phyloP scores from a whole-genome alignment of 2,888 invertebrate genomes.

The Drosophila tripunctata region DNA sequence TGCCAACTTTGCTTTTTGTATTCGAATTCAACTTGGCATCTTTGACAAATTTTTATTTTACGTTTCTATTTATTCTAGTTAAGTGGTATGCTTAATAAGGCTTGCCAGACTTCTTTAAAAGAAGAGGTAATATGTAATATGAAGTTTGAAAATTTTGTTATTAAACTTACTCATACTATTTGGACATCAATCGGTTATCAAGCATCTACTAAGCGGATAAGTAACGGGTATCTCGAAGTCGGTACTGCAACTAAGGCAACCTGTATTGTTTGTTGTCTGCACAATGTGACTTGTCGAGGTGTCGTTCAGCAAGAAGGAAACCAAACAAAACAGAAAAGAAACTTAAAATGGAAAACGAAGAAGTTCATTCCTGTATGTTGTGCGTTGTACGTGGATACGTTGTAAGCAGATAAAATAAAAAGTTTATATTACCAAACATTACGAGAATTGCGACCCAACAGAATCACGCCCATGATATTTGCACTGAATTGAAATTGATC shows the following conservation, averaged over 20 bases:
- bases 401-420: conserved; percentile 50
- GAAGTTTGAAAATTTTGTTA: no score
- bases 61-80: no score
- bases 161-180: no score
- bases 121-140: no score
- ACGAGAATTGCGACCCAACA: conserved; percentile 41
- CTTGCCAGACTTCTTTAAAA: no score
- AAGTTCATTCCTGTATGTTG: not conserved
- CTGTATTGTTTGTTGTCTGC: not conserved
- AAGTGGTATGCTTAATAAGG: not conserved
- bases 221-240: not conserved
- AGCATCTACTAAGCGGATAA: no score
- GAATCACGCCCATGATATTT: conserved; percentile 74
- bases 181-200: no score
- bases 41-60: conserved; percentile 27
- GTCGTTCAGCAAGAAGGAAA: conserved; percentile 16
- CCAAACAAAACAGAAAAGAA: not conserved
- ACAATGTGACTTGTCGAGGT: conserved; percentile 32
- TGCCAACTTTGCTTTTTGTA: conserved; percentile 11
- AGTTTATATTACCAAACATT: conserved; percentile 71
- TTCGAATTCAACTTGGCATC: conserved; percentile 11
- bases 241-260: not conserved
- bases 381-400: conserved; percentile 16
- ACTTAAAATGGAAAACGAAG: not conserved
- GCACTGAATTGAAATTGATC: conserved; percentile 78